Evolutionary conservation across 2,888 invertebrate genomes (phyloP).

Genomic region (Tortrix viridana): DNA sequence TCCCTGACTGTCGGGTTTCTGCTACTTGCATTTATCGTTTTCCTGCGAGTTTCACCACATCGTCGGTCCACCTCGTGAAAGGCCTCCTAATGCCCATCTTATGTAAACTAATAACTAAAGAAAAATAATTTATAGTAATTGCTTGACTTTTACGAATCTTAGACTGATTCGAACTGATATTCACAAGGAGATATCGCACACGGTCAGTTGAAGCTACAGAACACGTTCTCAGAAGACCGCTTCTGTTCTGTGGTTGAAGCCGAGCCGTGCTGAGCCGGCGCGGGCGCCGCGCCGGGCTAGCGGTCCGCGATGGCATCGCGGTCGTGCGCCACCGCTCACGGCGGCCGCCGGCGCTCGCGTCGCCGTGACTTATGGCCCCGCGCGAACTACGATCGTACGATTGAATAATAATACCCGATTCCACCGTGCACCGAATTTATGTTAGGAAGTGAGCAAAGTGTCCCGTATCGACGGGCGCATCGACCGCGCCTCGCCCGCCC

Average conservation of each 20-base stretch:
- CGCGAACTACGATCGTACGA: constrained; percentile 82
- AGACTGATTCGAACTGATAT: no score
- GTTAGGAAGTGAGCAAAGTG: constrained; percentile 79
- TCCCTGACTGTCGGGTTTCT: no score
- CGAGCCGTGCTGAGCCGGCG: constrained; percentile 36
- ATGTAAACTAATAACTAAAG: no score
- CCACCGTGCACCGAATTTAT: constrained; percentile 80
- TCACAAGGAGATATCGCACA: no score
- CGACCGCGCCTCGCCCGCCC: constrained; percentile 63
- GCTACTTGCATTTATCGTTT: no score
- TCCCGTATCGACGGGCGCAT: constrained; percentile 75
- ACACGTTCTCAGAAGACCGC: not conserved
- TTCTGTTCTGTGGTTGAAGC: constrained; percentile 1
- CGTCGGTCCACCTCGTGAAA: no score
- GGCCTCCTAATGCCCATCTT: no score
- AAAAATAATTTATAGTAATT: no score
- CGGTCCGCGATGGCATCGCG: constrained; percentile 78
- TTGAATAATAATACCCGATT: constrained; percentile 84
- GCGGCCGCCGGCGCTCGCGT: constrained; percentile 81
- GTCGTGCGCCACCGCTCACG: constrained; percentile 82
- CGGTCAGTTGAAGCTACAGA: not conserved
- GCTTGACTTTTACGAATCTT: no score
- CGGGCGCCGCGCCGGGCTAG: constrained; percentile 51
- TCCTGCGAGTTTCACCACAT: no score
- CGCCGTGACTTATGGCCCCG: constrained; percentile 82